Base-by-base conservation (phyloP, 1,140 invertebrate genomes). In the Nebria ingens region DNA sequence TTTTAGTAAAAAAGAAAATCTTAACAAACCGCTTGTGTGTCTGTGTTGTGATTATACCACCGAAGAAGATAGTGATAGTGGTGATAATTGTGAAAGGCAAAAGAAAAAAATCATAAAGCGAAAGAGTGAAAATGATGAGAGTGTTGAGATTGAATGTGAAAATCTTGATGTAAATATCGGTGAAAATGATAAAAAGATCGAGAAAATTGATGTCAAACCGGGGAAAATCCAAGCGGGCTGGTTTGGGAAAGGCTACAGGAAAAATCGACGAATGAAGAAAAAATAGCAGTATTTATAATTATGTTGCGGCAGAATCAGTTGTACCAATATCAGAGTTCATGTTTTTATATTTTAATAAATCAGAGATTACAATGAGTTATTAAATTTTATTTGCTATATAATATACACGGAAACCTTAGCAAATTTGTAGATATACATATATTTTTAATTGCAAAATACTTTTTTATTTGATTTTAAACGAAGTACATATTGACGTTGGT, bases 191-290 rank as follows among this genome's bases (percentile, higher is more conserved):
- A 58, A 63, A 51, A 58, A 62, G n/a, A 56, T 29, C 42, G 57
- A 59, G 38, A 65, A 62, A 50, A 59, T 62, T 50, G 65, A 65
- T 57, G 58, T 60, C 51, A 71, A 68, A 59, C 68, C 42, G 38
- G 66, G 62, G 13, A 70, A 69, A 58, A 71, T 74, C n/a, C 76
- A 78, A 61, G 72, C 77, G 0, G 78, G 78, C 6, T 80, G 78
- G 78, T 80, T 78, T 64, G 78, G 78, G 22, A 79, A 79, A 64
- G 78, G 78, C 21, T 79, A 78, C 58, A 70, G 72, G 56, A 78
- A 78, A 62, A 73, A 71, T 54, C 65, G 71, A 51, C 66, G 69
- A 56, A 61, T 68, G 34, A 64, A 63, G 57, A 68, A 58, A 55
- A 55, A 3, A 45, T 12, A 45, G 17, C 40, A 45, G 15, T 45